These are phyloP conservation scores for Drosophila pectinifera DNA, from an alignment of 1,140 invertebrate genomes.

Conservation along the genomic window DNA sequence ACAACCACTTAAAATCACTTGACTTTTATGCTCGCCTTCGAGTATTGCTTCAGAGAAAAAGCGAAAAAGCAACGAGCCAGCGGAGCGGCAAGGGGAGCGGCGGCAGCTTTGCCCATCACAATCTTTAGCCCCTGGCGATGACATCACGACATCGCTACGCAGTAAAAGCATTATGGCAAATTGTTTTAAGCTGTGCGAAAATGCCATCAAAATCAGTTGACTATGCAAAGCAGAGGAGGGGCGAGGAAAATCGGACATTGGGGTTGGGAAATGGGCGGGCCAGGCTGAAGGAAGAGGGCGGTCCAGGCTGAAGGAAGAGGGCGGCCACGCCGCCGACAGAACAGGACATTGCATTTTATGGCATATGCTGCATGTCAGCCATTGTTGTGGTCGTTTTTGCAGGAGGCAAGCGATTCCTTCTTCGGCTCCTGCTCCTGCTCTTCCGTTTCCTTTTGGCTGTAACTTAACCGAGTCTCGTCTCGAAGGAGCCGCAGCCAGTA, in stretches of 20 bases:
- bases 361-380: conserved; percentile 73
- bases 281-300: neutral
- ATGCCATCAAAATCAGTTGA: conserved; percentile 82
- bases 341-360: conserved; percentile 75
- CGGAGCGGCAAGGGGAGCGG: neutral
- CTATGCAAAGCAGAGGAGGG: conserved; percentile 70
- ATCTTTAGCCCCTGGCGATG: conserved; percentile 43
- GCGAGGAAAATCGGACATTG: conserved; percentile 9
- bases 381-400: conserved; percentile 69
- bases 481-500: conserved; percentile 32
- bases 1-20: conserved; percentile 30
- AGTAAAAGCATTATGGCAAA: conserved; percentile 81
- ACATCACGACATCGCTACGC: conserved; percentile 68
- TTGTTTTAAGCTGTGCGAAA: conserved; percentile 82
- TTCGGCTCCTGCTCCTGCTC: conserved; percentile 14
- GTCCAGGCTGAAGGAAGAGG: conserved; percentile 1
- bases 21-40: conserved; percentile 14
- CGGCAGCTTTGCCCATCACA: conserved; percentile 18
- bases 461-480: conserved; percentile 58
- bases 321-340: conserved; percentile 9
- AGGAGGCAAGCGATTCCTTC: conserved; percentile 50
- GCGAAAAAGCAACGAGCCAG: neutral
- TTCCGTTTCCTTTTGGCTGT: conserved; percentile 31
- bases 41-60: conserved; percentile 8
- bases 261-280: neutral